Base-by-base conservation (phyloP, 2,888 invertebrate genomes). In the Deroplatys truncata region DNA sequence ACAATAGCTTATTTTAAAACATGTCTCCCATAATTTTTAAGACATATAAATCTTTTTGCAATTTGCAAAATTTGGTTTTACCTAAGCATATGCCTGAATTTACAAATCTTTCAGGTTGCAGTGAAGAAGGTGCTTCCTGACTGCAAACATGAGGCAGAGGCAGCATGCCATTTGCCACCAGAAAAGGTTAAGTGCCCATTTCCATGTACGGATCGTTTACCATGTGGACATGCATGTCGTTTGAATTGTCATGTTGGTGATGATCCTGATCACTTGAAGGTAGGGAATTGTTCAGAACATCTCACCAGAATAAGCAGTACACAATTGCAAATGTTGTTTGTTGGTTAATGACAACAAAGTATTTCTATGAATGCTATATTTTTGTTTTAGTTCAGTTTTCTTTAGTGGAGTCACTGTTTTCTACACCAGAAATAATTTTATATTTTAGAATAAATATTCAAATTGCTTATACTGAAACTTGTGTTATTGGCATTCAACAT, bases 201-300 rank as follows among this genome's bases (percentile, higher is more conserved):
- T 89, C 93, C 92, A 0, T 96, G 96, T 92, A 93, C 94, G 85
- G 92, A 93, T 49, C 93, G 95, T 43, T 93, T 96, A 35, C 72
- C 93, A n/a, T 97, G 96, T 92, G 96, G 96, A 0, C 97, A 97
- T 92, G 92, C 93, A 1, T 97, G 97, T 92, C 91, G 88, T 2
- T 92, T 91, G 87, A 92, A 90, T 0, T 97, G 97, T 92, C 96
- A 96, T 92, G 93, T 95, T 35, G 92, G 92, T 1, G 92, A 94
- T 43, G 96, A 96, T 92, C 95, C 95, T 0, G 94, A 95, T 89
- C 96, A 96, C 92, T 92, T 94, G 86, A 90, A 93, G 91, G 95
- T 95, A 92, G 92, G 56, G 15, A 72, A 9, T 72, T 13, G 13
- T 43, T 43, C 2, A 13, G 7, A 43, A 13, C 13, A 43, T 13